These are phyloP conservation scores for Melanotus villosus DNA, from an alignment of 2,888 invertebrate species.

Conservation along the genomic window DNA sequence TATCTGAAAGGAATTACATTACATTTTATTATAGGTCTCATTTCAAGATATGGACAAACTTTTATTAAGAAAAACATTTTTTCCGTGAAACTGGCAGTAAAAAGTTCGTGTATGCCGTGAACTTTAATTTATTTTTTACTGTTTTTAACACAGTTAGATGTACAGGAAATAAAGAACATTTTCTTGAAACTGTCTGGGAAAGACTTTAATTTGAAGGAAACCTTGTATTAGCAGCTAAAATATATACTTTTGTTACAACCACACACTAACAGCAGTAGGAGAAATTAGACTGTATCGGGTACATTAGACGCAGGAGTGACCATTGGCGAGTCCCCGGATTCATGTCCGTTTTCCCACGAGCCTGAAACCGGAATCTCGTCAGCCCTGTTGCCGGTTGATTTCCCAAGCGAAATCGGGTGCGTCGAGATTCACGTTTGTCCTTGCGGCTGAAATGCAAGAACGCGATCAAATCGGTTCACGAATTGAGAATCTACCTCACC, in stretches of 20 bases:
- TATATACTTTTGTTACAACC: conserved; percentile 1
- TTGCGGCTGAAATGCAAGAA: conserved; percentile 41
- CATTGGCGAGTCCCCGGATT: conserved; percentile 36
- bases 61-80: too few species aligned
- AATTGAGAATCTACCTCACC: conserved; percentile 24
- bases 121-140: too few species aligned
- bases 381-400: conserved; percentile 56
- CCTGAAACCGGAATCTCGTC: conserved; percentile 51
- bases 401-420: conserved; percentile 55
- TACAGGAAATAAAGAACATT: too few species aligned
- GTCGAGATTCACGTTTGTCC: conserved; percentile 43
- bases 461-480: conserved; percentile 35
- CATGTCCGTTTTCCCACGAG: conserved; percentile 50
- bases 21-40: too few species aligned
- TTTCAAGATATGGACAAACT: too few species aligned
- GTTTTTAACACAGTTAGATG: too few species aligned
- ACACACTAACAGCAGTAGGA: neutral
- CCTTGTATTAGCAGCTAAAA: too few species aligned
- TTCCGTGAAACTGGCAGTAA: too few species aligned
- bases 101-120: too few species aligned
- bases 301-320: conserved; percentile 42
- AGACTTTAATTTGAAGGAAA: too few species aligned
- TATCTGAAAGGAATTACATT: too few species aligned
- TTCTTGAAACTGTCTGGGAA: too few species aligned
- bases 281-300: conserved; percentile 37